Evolutionary conservation across 35 echinoderm and acorn worm genomes (phyloP), one percentile per base, ranked within the genome.

Genomic region (Lytechinus variegatus): DNA sequence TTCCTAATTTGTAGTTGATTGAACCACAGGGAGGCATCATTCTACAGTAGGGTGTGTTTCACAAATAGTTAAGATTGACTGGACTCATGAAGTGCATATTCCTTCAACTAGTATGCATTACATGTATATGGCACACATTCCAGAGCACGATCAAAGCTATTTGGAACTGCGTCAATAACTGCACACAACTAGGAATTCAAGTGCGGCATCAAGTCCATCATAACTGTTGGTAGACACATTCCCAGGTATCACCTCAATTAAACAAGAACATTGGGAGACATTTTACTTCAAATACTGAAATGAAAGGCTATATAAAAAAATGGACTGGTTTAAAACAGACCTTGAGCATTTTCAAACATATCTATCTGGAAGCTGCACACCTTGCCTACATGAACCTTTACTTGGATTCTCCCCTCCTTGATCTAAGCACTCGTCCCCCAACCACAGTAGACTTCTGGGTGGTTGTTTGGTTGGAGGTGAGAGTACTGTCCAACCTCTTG

Each of bases 401-500:
- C 27, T 93, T 93, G 28, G 92, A 57, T 3, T 93, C 92, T 9
- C 88, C 88, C 27, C 55, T 93, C 92, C 92, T 93, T 57, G 92
- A 93, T 93, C 92, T 55, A 10, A 93, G 54, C 14, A 57, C 54
- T 24, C 92, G 28, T 10, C 92, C 92, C 55, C 92, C 92, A 53
- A 93, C 92, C 28, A 93, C 92, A 0, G 92, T 93, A 8, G 92
- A 93, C 27, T 93, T 93, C 92, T 93, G 92, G 52, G 92, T 24
- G 53, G 53, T 54, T 57, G 21, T 55, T 21, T 93, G 92, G 53
- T 57, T 93, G 27, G n/a, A 57, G 54, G 10, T 55, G 1, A 93
- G 55, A 10, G 92, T 93, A n/a, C 92, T 93, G n/a, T 93, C 92
- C 13, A 93, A 54, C 52, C 92, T 93, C 55, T 93, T 93, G 52